Evolutionary conservation across 2,888 invertebrate genomes (phyloP).

Genomic region (Ectemnius cavifrons): DNA sequence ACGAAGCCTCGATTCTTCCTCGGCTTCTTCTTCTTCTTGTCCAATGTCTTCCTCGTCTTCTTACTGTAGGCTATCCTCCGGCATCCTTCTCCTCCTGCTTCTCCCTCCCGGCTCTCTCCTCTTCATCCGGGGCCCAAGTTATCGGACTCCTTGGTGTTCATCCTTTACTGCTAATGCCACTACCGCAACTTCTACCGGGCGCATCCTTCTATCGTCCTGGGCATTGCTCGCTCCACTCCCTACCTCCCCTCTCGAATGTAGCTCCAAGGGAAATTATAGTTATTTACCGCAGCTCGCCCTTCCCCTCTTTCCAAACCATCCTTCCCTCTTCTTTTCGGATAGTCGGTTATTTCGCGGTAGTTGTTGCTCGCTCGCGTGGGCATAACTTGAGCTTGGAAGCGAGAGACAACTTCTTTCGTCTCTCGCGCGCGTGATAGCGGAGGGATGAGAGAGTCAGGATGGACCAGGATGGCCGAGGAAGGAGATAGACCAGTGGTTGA

Average conservation of each 20-base stretch:
- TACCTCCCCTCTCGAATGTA: constrained; percentile 63
- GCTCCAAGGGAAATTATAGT: constrained; percentile 76
- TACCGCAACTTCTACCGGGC: constrained; percentile 5
- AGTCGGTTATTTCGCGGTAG: constrained; percentile 75
- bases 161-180: neutral
- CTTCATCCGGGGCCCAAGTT: constrained; percentile 20
- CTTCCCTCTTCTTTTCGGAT: constrained; percentile 65
- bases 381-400: constrained; percentile 60
- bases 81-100: constrained; percentile 35
- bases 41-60: constrained; percentile 16
- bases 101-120: constrained; percentile 14
- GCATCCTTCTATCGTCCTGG: constrained; percentile 29
- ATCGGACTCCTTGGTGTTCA: constrained; percentile 6
- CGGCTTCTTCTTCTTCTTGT: constrained; percentile 14
- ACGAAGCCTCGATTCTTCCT: constrained; percentile 12
- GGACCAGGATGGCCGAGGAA: constrained; percentile 20
- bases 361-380: constrained; percentile 64
- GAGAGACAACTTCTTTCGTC: constrained; percentile 62
- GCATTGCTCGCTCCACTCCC: constrained; percentile 32
- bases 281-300: constrained; percentile 66
- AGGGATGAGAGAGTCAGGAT: constrained; percentile 40
- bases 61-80: constrained; percentile 34
- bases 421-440: neutral
- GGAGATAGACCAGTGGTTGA: constrained; percentile 1
- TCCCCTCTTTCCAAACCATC: neutral